These are phyloP conservation scores for Muntiacus muntjak DNA, from an alignment of 2,113 vertebrate species.

Conservation along the genomic window DNA sequence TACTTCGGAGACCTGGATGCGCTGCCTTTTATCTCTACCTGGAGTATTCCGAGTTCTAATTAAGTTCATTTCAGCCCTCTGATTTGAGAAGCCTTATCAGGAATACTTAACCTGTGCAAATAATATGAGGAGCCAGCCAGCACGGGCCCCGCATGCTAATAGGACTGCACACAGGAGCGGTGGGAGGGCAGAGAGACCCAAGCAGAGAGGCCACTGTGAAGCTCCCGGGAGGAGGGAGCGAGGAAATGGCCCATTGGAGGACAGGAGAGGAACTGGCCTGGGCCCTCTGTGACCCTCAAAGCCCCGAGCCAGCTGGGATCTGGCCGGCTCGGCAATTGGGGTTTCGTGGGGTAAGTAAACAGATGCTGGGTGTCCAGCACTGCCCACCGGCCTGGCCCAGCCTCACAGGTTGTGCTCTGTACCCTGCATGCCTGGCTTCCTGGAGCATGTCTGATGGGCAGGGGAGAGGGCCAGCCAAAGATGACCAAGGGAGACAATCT, in stretches of 20 bases:
- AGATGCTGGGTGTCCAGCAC: background rate
- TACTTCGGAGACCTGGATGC: conserved; percentile 52
- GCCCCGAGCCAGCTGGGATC: background rate
- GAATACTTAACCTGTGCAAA: conserved; percentile 79
- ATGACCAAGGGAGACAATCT: background rate
- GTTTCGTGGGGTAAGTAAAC: background rate
- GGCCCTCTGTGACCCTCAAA: background rate
- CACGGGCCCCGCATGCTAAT: conserved; percentile 71
- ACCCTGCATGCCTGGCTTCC: background rate
- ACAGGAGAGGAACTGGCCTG: background rate
- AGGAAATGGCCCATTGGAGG: rapidly evolving
- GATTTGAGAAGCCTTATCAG: conserved; percentile 79
- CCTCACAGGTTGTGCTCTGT: background rate
- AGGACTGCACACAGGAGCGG: conserved; percentile 19
- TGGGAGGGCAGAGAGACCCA: conserved; percentile 28
- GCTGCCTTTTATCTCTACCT: conserved; percentile 67
- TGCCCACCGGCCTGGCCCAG: no score
- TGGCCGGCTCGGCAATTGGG: background rate
- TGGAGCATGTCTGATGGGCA: rapidly evolving
- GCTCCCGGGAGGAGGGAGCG: background rate
- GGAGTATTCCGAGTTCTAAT: conserved; percentile 76
- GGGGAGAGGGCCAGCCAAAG: background rate
- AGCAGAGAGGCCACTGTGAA: background rate
- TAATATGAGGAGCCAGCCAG: conserved; percentile 69
- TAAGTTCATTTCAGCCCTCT: conserved; percentile 78